These are phyloP conservation scores for Brassicogethes aeneus DNA, from an alignment of 2,888 invertebrate genomes.

Conservation along the genomic window DNA sequence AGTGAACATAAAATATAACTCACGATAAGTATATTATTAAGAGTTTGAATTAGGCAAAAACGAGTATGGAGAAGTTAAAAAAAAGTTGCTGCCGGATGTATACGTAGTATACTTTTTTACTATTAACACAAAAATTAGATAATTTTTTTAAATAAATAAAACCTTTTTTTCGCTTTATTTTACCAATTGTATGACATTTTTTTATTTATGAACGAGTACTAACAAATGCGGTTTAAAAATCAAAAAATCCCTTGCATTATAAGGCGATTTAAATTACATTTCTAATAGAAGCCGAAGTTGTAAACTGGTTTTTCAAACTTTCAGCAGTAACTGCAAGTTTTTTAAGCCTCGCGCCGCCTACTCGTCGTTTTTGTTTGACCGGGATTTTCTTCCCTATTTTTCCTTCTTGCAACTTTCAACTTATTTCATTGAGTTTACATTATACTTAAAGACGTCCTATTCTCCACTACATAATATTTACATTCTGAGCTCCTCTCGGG, in stretches of 20 bases:
- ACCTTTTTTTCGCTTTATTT: too few relatives aligned
- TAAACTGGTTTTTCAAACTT: background rate
- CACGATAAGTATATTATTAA: too few relatives aligned
- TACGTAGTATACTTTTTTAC: too few relatives aligned
- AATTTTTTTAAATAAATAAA: too few relatives aligned
- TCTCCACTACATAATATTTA: background rate
- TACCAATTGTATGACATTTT: too few relatives aligned
- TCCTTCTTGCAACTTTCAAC: conserved; percentile 6
- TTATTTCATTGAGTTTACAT: conserved; percentile 10
- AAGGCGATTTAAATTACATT: background rate
- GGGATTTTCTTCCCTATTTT: background rate
- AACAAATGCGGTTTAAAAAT: background rate
- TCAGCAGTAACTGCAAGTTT: background rate
- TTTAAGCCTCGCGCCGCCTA: background rate
- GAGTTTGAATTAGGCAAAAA: too few relatives aligned
- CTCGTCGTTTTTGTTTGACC: background rate
- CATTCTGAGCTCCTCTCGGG: background rate
- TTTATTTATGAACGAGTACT: too few relatives aligned
- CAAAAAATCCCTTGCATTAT: background rate
- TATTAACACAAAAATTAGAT: too few relatives aligned
- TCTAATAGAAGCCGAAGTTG: background rate
- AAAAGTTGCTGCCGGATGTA: too few relatives aligned
- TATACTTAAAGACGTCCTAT: conserved; percentile 6
- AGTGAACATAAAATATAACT: too few relatives aligned
- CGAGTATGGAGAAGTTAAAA: too few relatives aligned